Conservation (phyloP, 2,888 invertebrate genomes). For the Eupithecia vulgata region DNA sequence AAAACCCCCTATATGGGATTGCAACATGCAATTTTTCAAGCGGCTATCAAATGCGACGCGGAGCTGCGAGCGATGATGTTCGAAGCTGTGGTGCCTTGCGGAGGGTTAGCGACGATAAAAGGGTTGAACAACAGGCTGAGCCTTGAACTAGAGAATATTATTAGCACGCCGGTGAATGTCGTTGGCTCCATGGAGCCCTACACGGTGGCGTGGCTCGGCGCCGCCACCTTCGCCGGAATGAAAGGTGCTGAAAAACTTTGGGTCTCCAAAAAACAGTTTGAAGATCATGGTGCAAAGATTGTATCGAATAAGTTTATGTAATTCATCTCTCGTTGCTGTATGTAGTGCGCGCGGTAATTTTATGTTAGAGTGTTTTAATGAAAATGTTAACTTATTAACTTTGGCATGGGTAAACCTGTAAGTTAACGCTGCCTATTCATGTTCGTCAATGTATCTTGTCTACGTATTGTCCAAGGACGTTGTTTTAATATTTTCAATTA, state of each 20-base stretch:
- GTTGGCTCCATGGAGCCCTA: conserved; percentile 59
- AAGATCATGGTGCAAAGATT: conserved; percentile 67
- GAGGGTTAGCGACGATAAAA: conserved; percentile 62
- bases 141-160: conserved; percentile 53
- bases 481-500: not conserved
- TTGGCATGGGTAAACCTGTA: not conserved
- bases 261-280: conserved; percentile 65
- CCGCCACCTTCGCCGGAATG: conserved; percentile 68
- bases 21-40: conserved; percentile 54
- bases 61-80: conserved; percentile 58
- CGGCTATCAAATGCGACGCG: conserved; percentile 62
- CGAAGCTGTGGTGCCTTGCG: conserved; percentile 60
- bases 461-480: not conserved
- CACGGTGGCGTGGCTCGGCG: conserved; percentile 69
- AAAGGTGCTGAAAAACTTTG: conserved; percentile 58
- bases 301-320: conserved; percentile 62
- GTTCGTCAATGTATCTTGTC: not conserved
- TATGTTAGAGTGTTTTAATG: not conserved
- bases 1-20: conserved; percentile 51
- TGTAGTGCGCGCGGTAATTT: too few relatives aligned
- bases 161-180: conserved; percentile 52
- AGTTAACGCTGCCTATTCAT: not conserved
- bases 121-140: conserved; percentile 60
- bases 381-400: not conserved
- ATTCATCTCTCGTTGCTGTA: not conserved